A percentile compares a stretch with the other conserved stretches of the same genome.
phyloP scores from a whole-genome alignment of 2,888 invertebrate species.

The Ennomos quercinarius region DNA sequence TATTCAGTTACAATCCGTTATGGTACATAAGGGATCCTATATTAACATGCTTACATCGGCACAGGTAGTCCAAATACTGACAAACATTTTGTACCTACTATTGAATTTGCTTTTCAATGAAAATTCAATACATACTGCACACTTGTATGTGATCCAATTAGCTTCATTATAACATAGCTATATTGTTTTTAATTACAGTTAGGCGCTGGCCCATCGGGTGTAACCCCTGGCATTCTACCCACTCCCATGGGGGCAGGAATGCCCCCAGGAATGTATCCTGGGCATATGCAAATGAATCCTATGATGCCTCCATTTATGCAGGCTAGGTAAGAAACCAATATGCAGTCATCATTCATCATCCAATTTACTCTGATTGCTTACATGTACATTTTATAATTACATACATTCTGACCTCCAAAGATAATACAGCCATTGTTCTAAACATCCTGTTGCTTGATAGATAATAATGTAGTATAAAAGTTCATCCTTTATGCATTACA shows the following conservation, averaged over 20 bases:
- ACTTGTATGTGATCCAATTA: neutral
- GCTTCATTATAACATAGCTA: neutral
- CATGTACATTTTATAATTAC: too few species aligned
- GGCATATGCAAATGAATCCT: constrained; percentile 89
- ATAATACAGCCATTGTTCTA: neutral
- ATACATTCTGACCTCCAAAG: neutral
- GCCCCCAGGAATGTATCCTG: constrained; percentile 88
- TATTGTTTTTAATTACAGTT: constrained; percentile 52
- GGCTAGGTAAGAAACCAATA: constrained; percentile 75
- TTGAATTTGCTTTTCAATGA: neutral
- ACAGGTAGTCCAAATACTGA: constrained; percentile 15
- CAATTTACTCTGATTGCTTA: neutral
- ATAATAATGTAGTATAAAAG: neutral
- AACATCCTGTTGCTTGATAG: neutral
- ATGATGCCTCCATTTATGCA: constrained; percentile 92
- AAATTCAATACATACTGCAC: constrained; percentile 1
- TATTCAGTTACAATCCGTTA: constrained; percentile 11
- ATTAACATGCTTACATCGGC: constrained; percentile 24
- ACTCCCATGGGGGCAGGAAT: constrained; percentile 85
- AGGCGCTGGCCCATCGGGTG: constrained; percentile 86
- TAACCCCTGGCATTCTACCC: constrained; percentile 85
- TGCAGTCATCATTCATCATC: neutral
- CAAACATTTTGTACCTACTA: constrained; percentile 4
- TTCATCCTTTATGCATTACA: too few species aligned
- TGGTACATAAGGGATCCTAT: constrained; percentile 6